Percentiles rank a stretch among this genome's conserved stretches.
Conservation (phyloP, 1,140 invertebrate species). For the Paramacrobiotus metropolitanus region DNA sequence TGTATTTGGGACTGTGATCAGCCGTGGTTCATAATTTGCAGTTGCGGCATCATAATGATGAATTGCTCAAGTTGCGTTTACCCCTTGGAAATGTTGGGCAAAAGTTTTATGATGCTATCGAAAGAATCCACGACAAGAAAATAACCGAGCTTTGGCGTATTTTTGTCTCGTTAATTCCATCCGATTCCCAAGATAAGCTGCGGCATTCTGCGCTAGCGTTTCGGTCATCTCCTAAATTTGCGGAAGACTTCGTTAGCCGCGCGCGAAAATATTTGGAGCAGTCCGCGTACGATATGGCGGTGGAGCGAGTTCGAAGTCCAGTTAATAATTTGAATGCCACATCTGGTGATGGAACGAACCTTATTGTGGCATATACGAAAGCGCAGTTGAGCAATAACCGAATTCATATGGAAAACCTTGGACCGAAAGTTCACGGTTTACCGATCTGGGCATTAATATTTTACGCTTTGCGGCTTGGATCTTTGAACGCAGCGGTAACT, state of each 20-base stretch:
- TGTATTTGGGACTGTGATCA: no score
- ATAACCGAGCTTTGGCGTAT: no score
- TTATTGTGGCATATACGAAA: not conserved
- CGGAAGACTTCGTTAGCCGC: not conserved
- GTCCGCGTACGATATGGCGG: not conserved
- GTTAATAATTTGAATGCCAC: not conserved
- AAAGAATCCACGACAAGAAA: no score
- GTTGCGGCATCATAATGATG: not conserved
- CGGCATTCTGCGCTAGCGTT: no score
- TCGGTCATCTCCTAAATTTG: not conserved
- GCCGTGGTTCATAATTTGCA: not conserved
- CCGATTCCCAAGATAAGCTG: no score
- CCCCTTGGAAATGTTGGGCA: no score
- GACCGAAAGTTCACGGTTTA: not conserved
- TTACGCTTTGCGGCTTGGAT: not conserved
- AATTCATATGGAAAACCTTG: not conserved
- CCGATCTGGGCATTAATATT: not conserved
- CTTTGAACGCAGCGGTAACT: not conserved
- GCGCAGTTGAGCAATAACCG: not conserved
- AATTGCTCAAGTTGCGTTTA: not conserved
- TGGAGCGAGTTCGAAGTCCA: not conserved
- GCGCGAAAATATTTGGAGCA: not conserved
- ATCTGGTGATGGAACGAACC: not conserved
- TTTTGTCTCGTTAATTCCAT: no score
- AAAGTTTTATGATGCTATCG: no score